Evolutionary conservation across 2,797 vertebrate species (phyloP), one percentile per base, ranked within the genome.

Genomic region (Trichosurus vulpecula): DNA sequence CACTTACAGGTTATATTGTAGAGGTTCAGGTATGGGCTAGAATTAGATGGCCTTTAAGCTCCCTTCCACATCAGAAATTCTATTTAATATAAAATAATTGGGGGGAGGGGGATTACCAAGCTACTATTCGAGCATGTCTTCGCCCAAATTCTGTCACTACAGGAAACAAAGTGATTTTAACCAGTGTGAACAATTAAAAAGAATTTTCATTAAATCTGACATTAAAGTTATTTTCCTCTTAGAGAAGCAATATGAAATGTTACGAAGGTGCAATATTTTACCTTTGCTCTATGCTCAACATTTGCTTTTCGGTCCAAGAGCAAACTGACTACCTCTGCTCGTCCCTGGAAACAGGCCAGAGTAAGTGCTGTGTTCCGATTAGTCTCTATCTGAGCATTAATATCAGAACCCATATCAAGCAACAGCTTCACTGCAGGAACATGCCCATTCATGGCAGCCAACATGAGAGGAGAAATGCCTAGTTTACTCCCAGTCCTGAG

Each of bases 381-480:
- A 97, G 99, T 99, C 98, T 99, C 99, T 92, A 99, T 99, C 96
- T 99, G 99, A 96, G 99, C 99, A 0, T 99, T 99, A 97, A 99
- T 99, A 97, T 99, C 99, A 0, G 99, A 99, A 96, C 99, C 99
- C 99, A 99, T 99, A 97, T 99, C 99, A 90, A 99, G 99, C 98
- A 99, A 97, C 98, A 99, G 98, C 98, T 99, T 99, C 98, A 99
- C 99, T 4, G 99, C 99, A 52, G 99, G 99, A 55, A 99, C 99
- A 0, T 99, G 99, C 87, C 99, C 99, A 22, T 99, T 99, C 99
- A 99, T 99, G 74, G 99, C 99, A 97, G 99, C 99, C 99, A 99
- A 98, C 99, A 99, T 99, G 98, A 99, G 98, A 74, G 99, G 99
- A 98, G 99, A 99, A 99, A 99, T 99, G 90, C 99, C 99, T 52